A percentile compares a stretch with the other conserved stretches of the same genome.
phyloP scores from a whole-genome alignment of 2,113 vertebrate species.

The Gasterosteus nipponicus region DNA sequence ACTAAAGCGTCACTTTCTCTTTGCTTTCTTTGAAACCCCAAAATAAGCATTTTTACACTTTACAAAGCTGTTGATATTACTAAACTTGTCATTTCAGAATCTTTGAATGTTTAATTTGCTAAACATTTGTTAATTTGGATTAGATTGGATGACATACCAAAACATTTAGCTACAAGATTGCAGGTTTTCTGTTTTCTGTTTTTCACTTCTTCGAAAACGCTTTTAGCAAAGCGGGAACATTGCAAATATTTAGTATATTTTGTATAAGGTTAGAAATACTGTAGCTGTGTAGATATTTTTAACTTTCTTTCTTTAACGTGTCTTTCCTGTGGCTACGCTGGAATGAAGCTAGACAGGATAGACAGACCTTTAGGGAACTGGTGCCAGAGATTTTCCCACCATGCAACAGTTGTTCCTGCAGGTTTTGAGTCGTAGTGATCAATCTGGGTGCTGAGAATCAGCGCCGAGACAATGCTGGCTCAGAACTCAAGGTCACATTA shows the following conservation, averaged over 20 bases:
- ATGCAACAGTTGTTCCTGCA: conserved; percentile 49
- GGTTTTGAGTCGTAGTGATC: conserved; percentile 36
- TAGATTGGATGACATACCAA: neutral
- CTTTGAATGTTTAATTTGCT: neutral
- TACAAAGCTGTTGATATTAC: neutral
- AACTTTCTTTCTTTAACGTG: too few species aligned
- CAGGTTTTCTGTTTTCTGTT: neutral
- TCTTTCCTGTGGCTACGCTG: conserved; percentile 14
- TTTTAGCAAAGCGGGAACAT: neutral
- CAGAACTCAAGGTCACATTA: conserved; percentile 30
- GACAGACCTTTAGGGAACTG: conserved; percentile 27
- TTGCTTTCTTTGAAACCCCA: conserved; percentile 1
- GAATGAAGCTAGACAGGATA: conserved; percentile 12
- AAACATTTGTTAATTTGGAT: neutral
- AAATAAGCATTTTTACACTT: conserved; percentile 13
- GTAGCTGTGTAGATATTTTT: neutral
- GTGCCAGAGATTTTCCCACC: conserved; percentile 43
- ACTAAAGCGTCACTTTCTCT: conserved; percentile 29
- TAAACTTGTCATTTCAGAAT: neutral
- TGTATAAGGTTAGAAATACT: neutral
- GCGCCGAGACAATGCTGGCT: conserved; percentile 10
- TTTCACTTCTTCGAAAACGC: neutral
- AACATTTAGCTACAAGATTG: neutral
- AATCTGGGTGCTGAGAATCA: conserved; percentile 24
- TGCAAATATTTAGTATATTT: neutral